Conservation (phyloP, 2,797 vertebrate genomes). For the Macropodus opercularis region DNA sequence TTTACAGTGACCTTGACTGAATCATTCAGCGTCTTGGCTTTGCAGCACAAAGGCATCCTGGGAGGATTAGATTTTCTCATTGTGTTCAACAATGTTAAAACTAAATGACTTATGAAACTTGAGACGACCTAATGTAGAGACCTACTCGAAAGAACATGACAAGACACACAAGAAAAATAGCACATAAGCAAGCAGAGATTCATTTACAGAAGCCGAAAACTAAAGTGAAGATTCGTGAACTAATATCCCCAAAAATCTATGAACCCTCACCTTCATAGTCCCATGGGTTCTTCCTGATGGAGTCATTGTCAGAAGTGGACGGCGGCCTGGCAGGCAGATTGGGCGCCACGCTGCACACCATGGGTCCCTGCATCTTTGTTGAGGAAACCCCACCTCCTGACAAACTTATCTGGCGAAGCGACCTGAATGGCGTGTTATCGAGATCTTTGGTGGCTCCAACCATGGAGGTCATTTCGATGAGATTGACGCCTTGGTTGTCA, state of each 20-base stretch:
- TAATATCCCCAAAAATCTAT: no score
- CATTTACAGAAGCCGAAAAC: no score
- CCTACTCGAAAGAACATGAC: no score
- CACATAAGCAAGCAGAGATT: no score
- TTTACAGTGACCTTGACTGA: conserved; percentile 9
- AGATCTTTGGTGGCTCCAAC: conserved; percentile 77
- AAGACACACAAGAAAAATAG: no score
- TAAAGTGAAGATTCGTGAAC: no score
- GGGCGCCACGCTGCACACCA: conserved; percentile 97
- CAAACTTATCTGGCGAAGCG: conserved; percentile 69
- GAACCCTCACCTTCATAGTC: conserved; percentile 94
- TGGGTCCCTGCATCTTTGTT: conserved; percentile 81
- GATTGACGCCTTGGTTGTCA: conserved; percentile 73
- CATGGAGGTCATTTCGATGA: conserved; percentile 87
- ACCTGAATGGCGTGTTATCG: conserved; percentile 81
- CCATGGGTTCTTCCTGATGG: conserved; percentile 91
- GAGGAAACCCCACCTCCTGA: conserved; percentile 57
- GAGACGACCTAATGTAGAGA: no score
- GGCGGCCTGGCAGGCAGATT: conserved; percentile 86
- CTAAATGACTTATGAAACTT: no score
- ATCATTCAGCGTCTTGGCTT: conserved; percentile 1
- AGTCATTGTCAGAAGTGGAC: conserved; percentile 88
- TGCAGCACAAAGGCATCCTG: no score
- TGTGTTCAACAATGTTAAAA: no score
- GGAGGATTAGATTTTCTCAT: no score